A percentile compares a stretch with the other conserved stretches of the same genome.
Evolutionary conservation across 2,113 vertebrate species (phyloP).

Genomic region (Alethe diademata): DNA sequence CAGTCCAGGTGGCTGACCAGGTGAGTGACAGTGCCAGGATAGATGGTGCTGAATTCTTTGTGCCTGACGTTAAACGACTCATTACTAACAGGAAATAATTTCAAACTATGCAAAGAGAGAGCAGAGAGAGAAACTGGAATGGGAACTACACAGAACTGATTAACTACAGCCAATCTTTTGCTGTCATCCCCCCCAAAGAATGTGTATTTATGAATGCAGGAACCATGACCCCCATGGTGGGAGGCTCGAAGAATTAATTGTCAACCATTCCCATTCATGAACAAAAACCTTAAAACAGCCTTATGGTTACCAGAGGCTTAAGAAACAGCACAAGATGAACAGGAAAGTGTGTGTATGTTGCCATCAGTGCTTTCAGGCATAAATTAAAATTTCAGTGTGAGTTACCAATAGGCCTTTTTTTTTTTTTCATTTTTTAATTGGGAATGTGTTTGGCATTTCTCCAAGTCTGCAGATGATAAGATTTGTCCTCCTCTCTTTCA

Average conservation of each 20-base stretch:
- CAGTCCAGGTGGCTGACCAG: not conserved
- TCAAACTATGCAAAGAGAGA: not conserved
- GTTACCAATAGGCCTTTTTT: not conserved
- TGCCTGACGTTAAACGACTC: not conserved
- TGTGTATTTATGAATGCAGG: not conserved
- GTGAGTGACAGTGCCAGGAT: not conserved
- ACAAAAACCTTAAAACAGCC: not conserved
- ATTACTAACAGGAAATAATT: not conserved
- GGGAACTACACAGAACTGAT: not conserved
- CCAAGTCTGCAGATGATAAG: not conserved
- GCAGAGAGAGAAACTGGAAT: not conserved
- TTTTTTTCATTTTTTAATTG: not conserved
- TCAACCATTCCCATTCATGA: not conserved
- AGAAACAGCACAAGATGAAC: not conserved
- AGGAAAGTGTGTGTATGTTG: not conserved
- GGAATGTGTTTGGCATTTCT: not conserved
- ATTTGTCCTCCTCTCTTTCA: not conserved
- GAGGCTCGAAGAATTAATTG: not conserved
- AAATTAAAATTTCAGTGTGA: not conserved
- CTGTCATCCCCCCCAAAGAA: not conserved
- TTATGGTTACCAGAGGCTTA: not conserved
- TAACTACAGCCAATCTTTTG: not conserved
- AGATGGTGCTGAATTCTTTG: not conserved
- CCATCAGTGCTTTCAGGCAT: not conserved
- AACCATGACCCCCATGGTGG: rapidly evolving